phyloP scores from a whole-genome alignment of 2,113 vertebrate species.

The Mugil cephalus region DNA sequence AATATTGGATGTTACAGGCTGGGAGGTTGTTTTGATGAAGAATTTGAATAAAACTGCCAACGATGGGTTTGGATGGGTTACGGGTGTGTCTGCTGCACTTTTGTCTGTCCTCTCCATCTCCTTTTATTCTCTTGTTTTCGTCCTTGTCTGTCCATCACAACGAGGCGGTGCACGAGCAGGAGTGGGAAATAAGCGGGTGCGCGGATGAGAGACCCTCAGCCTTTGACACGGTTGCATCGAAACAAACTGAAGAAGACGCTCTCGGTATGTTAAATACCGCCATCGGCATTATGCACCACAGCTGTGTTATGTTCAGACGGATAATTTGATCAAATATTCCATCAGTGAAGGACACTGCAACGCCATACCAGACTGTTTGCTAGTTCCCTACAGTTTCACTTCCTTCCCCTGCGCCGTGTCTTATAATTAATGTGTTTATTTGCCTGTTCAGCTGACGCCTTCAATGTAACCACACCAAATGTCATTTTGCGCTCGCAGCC shows the following conservation, averaged over 20 bases:
- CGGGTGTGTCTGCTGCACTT: no score
- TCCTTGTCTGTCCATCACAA: neutral
- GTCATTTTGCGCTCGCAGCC: no score
- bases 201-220: slow-evolving; percentile 45
- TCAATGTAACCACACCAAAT: no score
- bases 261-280: slow-evolving; percentile 18
- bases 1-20: neutral
- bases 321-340: neutral
- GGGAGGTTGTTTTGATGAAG: slow-evolving; percentile 14
- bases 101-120: neutral
- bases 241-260: slow-evolving; percentile 20
- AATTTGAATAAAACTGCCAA: slow-evolving; percentile 5
- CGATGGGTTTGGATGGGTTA: slow-evolving; percentile 18
- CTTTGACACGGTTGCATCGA: slow-evolving; percentile 64
- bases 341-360: neutral
- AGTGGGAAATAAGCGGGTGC: slow-evolving; percentile 31
- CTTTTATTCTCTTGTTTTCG: slow-evolving; percentile 11
- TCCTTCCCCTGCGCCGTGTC: no score
- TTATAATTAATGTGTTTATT: no score
- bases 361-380: neutral
- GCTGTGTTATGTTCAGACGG: neutral
- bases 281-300: neutral
- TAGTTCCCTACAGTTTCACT: no score
- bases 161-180: slow-evolving; percentile 21
- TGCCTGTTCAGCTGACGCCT: no score